Base-by-base conservation (phyloP, 2,797 vertebrate genomes). In the Acridotheres tristis region DNA sequence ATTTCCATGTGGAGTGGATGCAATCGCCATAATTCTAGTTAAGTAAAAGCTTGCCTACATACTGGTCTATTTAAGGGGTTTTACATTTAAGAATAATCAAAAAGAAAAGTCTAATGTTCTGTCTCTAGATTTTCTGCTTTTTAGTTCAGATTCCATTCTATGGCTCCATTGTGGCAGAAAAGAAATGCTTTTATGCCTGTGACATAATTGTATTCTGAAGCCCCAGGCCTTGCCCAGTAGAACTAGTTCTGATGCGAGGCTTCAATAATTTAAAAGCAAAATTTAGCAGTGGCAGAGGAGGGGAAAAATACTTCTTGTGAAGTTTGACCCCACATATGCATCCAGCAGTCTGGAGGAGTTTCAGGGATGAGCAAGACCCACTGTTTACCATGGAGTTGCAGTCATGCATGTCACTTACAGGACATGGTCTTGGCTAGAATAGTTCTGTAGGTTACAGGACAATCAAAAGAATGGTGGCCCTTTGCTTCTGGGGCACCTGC, bases 211-310 rank as follows among this genome's bases (percentile, higher is more conserved):
- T 84, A 42, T 89, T 89, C 43, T 69, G 69, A 91, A 91, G 69
- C 48, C 75, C 27, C 75, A 89, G 85, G 73, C 42, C 20, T 91
- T 91, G 69, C 22, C 48, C 67, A 71, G 42, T 55, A 78, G 34
- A 91, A 86, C 48, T 59, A 82, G 34, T 42, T 91, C 79, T 91
- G 83, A 91, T 81, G 58, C 76, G 80, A 47, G 69, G 10, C 65
- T 91, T 94, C 72, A 80, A 90, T 86, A 90, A 78, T 81, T 90
- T 53, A 81, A 94, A 91, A 72, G 34, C 45, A 84, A 84, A 80
- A 73, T 58, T 34, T 68, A 72, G 29, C 47, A 32, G 43, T 30
- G 16, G 9, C 14, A 77, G 47, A 53, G 26, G 47, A 73, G 29
- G 20, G 17, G 25, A 1, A 65, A 85, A 94, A 10, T 38, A 66